These are phyloP conservation scores for Melanotaenia duboulayi DNA, from an alignment of 2,113 vertebrate genomes.

Conservation along the genomic window DNA sequence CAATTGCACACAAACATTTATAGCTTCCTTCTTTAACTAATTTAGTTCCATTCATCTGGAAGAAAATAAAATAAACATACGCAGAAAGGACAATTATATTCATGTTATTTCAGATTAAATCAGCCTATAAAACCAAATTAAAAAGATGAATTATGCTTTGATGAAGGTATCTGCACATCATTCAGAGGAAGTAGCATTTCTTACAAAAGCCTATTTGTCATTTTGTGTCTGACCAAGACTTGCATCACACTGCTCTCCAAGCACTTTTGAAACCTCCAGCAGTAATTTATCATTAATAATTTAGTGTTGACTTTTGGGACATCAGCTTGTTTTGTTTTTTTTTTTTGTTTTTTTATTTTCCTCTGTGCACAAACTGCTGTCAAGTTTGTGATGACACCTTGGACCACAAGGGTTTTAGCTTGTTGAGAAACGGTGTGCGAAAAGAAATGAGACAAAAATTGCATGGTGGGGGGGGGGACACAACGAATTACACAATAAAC, in stretches of 20 bases:
- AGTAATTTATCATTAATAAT: constrained; percentile 58
- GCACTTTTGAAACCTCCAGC: constrained; percentile 12
- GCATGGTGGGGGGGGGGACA: constrained; percentile 17
- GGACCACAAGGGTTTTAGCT: constrained; percentile 25
- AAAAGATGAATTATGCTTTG: no score
- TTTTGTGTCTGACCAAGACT: background rate
- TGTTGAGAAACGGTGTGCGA: background rate
- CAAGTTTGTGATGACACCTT: constrained; percentile 15
- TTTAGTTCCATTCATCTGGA: no score
- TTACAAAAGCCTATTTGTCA: background rate
- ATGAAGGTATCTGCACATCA: no score
- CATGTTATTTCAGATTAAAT: no score
- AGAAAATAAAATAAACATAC: no score
- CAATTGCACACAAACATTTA: no score
- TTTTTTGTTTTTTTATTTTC: constrained; percentile 1
- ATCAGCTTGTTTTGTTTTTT: no score
- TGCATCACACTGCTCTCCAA: constrained; percentile 12
- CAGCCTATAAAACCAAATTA: no score
- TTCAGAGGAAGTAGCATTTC: background rate
- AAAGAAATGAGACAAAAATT: constrained; percentile 54
- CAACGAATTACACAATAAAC: background rate
- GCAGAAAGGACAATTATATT: no score
- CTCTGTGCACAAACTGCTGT: constrained; percentile 43
- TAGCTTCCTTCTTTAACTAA: no score
- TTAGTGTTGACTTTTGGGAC: constrained; percentile 21